A percentile compares a stretch with the other conserved stretches of the same genome.
These are phyloP conservation scores for Mesaphorura yosii DNA, from an alignment of 1,140 invertebrate species.

Conservation along the genomic window DNA sequence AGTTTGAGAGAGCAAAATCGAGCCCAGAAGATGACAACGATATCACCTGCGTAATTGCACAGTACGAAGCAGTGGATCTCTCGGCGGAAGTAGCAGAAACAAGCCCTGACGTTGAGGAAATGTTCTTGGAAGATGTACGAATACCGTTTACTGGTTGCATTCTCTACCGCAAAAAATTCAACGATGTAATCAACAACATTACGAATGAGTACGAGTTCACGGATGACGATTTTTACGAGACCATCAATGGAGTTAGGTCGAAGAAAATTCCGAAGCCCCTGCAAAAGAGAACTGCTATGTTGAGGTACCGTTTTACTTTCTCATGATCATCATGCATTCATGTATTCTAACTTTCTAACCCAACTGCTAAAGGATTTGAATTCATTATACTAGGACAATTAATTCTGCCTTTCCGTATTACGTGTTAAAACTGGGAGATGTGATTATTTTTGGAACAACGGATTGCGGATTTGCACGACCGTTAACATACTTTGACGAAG, in stretches of 20 bases:
- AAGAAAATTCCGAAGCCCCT: too few species aligned
- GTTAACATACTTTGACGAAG: not conserved
- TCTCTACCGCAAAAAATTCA: not conserved
- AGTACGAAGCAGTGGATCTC: not conserved
- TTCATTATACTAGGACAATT: too few species aligned
- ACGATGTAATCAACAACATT: not conserved
- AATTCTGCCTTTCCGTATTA: constrained; percentile 6
- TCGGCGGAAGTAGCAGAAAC: too few species aligned
- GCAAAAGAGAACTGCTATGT: too few species aligned
- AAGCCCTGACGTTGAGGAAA: not conserved
- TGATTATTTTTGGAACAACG: constrained; percentile 2
- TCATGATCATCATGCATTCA: too few species aligned
- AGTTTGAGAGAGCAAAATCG: not conserved
- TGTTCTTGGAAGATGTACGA: not conserved
- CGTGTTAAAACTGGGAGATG: constrained; percentile 4
- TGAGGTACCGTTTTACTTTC: too few species aligned
- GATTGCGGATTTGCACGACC: constrained; percentile 15
- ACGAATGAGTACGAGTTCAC: not conserved
- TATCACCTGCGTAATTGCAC: not conserved
- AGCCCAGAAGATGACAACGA: not conserved
- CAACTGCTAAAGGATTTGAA: too few species aligned
- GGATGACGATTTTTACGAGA: not conserved
- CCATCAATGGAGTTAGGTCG: too few species aligned
- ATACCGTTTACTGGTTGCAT: not conserved
- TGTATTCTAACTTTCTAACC: too few species aligned